These are phyloP conservation scores for Passerina amoena DNA, from an alignment of 2,113 vertebrate species.

Conservation along the genomic window DNA sequence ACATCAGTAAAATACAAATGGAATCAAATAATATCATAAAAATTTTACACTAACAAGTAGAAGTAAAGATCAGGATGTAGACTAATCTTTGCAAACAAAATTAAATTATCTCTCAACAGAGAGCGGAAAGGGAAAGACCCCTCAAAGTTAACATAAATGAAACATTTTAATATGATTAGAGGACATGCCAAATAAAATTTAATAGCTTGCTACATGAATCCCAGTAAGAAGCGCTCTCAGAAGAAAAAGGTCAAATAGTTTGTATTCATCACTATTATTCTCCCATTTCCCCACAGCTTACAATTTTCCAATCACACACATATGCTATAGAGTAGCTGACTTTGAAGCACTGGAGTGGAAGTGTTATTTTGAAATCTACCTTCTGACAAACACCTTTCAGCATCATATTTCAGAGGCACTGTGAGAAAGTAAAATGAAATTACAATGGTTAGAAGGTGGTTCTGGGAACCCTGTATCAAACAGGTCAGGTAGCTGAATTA, in stretches of 20 bases:
- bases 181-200: constrained; percentile 51
- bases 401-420: constrained; percentile 20
- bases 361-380: constrained; percentile 60
- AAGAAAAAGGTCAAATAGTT: constrained; percentile 60
- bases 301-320: constrained; percentile 52
- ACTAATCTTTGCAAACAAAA: constrained; percentile 43
- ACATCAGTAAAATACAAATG: neutral
- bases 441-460: neutral
- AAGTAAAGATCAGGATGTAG: constrained; percentile 24
- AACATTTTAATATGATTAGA: constrained; percentile 57
- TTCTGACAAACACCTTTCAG: constrained; percentile 66
- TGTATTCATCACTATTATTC: constrained; percentile 55
- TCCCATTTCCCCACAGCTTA: constrained; percentile 45
- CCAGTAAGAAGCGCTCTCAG: constrained; percentile 11
- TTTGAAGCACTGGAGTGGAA: constrained; percentile 42
- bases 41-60: constrained; percentile 2
- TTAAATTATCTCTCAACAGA: constrained; percentile 49
- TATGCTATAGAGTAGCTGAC: constrained; percentile 37
- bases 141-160: constrained; percentile 52
- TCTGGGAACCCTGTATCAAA: constrained; percentile 9
- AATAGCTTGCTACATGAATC: constrained; percentile 56
- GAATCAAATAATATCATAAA: constrained; percentile 16
- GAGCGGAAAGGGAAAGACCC: constrained; percentile 27
- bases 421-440: constrained; percentile 56
- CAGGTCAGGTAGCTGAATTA: neutral